Percentiles rank a stretch among this genome's conserved stretches.
Evolutionary conservation across 1,140 invertebrate species (phyloP).

Genomic region (Papilio polytes): DNA sequence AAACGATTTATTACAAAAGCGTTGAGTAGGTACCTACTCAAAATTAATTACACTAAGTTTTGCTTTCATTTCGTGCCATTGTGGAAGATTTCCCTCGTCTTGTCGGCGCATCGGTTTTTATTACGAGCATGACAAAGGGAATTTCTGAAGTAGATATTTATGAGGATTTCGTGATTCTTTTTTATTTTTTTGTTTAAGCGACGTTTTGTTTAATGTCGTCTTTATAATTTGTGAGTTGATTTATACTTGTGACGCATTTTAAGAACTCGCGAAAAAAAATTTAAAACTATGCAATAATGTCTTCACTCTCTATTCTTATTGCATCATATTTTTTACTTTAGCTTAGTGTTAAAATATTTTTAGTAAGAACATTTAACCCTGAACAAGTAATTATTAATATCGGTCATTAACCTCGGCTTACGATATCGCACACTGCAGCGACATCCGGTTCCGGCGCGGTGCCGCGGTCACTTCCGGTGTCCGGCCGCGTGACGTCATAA

Average conservation of each 20-base stretch:
- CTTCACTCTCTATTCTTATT: not conserved
- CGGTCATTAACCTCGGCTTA: conserved; percentile 67
- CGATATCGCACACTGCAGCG: conserved; percentile 62
- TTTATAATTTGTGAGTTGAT: conserved; percentile 40
- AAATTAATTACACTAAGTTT: conserved; percentile 83
- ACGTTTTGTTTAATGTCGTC: conserved; percentile 43
- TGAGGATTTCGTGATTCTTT: conserved; percentile 48
- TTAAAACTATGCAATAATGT: not conserved
- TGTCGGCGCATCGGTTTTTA: conserved; percentile 64
- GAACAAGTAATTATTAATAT: conserved; percentile 45
- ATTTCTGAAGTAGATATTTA: conserved; percentile 48
- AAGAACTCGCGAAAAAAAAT: not conserved
- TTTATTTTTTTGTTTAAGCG: conserved; percentile 44
- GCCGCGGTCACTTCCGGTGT: conserved; percentile 63
- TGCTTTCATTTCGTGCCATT: conserved; percentile 76
- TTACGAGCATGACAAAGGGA: conserved; percentile 56
- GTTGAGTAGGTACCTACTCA: conserved; percentile 73
- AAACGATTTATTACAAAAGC: conserved; percentile 83
- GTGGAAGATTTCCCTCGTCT: conserved; percentile 60
- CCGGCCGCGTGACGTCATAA: conserved; percentile 65
- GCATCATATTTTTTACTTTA: not conserved
- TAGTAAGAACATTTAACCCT: not conserved
- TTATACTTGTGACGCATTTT: conserved; percentile 16
- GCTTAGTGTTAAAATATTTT: not conserved
- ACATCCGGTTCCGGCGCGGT: conserved; percentile 69